Conservation (phyloP, 2,797 vertebrate species). For the Smutsia temminckii region DNA sequence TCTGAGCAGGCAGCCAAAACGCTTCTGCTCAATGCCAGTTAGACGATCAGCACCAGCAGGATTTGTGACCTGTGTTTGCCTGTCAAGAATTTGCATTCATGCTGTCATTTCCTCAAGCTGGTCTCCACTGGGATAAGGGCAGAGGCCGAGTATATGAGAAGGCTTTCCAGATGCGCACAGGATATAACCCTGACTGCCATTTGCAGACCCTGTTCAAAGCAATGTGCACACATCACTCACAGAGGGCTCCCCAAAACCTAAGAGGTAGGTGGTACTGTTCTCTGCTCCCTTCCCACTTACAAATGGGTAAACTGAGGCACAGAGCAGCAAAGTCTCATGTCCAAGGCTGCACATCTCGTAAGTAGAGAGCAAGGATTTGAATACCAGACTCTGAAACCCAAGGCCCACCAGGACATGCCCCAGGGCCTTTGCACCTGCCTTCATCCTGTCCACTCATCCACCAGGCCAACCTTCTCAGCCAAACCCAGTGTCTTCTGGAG, state of each 20-base stretch:
- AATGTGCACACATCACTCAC: fast-evolving
- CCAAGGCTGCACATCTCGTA: not conserved
- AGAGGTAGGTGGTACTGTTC: fast-evolving
- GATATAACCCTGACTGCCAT: fast-evolving
- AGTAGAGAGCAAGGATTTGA: not conserved
- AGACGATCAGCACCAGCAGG: fast-evolving
- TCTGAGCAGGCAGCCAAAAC: not conserved
- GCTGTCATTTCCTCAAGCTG: not conserved
- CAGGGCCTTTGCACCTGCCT: not conserved
- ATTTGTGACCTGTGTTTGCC: not conserved
- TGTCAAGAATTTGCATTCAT: not conserved
- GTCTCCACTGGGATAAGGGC: not conserved
- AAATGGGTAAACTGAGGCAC: not conserved
- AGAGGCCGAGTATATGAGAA: fast-evolving
- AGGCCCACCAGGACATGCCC: fast-evolving
- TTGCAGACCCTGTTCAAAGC: not conserved
- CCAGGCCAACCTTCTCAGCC: not conserved
- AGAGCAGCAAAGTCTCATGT: fast-evolving
- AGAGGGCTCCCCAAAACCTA: not conserved
- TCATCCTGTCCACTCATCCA: not conserved
- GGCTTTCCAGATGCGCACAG: not conserved
- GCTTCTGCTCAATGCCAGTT: not conserved
- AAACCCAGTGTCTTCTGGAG: not conserved
- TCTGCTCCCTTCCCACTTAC: not conserved
- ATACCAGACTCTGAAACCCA: not conserved